Evolutionary conservation across 1,140 invertebrate species (phyloP).

Genomic region (Leptopilina clavipes): DNA sequence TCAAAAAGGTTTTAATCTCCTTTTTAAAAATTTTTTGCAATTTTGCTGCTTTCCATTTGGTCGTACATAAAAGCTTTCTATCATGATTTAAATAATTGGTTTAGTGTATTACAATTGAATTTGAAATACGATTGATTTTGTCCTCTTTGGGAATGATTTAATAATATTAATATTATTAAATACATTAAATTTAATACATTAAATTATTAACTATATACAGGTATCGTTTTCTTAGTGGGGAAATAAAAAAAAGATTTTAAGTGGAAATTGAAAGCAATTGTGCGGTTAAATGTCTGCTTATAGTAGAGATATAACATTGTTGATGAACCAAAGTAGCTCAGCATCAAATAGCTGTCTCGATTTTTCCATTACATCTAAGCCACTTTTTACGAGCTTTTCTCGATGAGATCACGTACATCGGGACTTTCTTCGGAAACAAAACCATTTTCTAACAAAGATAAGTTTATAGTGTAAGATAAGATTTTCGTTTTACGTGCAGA

Average conservation of each 20-base stretch:
- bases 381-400: constrained; percentile 7
- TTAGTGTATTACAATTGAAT: too few species aligned
- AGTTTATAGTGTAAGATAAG: constrained; percentile 9
- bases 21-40: neutral
- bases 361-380: constrained; percentile 3
- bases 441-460: constrained; percentile 23
- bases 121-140: neutral
- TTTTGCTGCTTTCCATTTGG: neutral
- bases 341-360: neutral
- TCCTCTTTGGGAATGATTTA: too few species aligned
- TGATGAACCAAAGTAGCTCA: neutral
- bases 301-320: neutral
- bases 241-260: too few species aligned
- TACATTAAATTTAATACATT: too few species aligned
- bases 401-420: constrained; percentile 19
- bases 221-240: neutral
- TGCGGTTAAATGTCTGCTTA: neutral
- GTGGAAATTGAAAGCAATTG: neutral
- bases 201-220: too few species aligned
- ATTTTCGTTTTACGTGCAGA: neutral
- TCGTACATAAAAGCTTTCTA: too few species aligned
- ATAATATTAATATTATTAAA: too few species aligned
- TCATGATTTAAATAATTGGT: too few species aligned
- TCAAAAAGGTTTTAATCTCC: neutral
- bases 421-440: constrained; percentile 17